Evolutionary conservation across 2,888 invertebrate genomes (phyloP).

Genomic region (Drosophila neutralis): DNA sequence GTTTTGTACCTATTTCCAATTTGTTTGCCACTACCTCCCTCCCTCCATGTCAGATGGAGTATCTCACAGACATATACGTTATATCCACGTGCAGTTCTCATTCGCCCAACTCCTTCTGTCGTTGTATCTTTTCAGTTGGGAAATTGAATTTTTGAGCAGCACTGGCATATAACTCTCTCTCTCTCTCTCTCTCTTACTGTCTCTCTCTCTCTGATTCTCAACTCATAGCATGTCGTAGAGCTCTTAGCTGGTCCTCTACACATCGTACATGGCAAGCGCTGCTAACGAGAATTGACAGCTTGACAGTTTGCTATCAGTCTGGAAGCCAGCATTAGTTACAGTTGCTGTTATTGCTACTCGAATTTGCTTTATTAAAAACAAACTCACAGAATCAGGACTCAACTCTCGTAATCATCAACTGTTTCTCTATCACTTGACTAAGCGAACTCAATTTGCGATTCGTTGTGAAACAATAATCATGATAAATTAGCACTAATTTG

Average conservation of each 20-base stretch:
- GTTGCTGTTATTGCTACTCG: constrained; percentile 42
- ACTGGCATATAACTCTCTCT: constrained; percentile 36
- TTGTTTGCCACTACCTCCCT: constrained; percentile 48
- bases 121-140: constrained; percentile 74
- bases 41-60: constrained; percentile 6
- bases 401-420: constrained; percentile 4
- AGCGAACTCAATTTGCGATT: constrained; percentile 67
- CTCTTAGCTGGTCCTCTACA: constrained; percentile 11
- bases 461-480: constrained; percentile 75
- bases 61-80: constrained; percentile 27
- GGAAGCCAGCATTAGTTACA: constrained; percentile 76
- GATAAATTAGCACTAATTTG: constrained; percentile 76
- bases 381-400: constrained; percentile 2
- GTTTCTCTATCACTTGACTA: constrained; percentile 36
- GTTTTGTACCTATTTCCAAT: constrained; percentile 72
- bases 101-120: constrained; percentile 3
- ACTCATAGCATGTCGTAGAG: not conserved
- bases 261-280: constrained; percentile 47
- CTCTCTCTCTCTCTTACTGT: not conserved
- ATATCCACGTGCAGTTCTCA: constrained; percentile 19
- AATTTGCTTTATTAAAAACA: constrained; percentile 67
- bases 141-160: constrained; percentile 79
- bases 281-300: constrained; percentile 77
- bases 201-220: not conserved
- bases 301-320: constrained; percentile 78